Conservation (phyloP, 2,888 invertebrate genomes). For the Papilio elwesi region DNA sequence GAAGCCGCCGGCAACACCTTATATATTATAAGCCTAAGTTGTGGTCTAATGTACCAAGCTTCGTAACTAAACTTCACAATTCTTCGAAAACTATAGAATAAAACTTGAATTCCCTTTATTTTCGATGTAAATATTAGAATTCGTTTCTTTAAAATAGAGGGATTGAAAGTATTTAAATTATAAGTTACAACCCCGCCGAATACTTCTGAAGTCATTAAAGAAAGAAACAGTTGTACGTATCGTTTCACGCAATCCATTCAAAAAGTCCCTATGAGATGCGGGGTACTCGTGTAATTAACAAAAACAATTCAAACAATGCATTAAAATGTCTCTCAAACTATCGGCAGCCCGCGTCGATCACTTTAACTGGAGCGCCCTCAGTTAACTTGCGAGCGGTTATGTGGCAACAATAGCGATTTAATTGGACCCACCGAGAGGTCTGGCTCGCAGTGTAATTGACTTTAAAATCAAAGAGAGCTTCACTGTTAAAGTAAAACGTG, state of each 20-base stretch:
- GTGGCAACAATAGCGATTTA: constrained; percentile 55
- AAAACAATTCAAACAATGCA: constrained; percentile 29
- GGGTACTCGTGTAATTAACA: constrained; percentile 22
- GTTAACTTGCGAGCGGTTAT: constrained; percentile 45
- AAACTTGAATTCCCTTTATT: neutral
- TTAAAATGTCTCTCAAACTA: constrained; percentile 29
- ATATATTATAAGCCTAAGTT: too few species aligned
- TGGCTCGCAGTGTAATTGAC: constrained; percentile 56
- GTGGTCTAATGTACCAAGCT: too few species aligned
- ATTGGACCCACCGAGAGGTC: constrained; percentile 54
- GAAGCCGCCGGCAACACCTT: too few species aligned
- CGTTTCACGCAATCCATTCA: neutral
- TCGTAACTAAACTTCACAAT: too few species aligned
- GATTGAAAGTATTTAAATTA: too few species aligned
- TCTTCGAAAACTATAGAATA: neutral
- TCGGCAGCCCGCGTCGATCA: constrained; percentile 32
- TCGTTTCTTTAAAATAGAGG: too few species aligned
- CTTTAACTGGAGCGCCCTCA: constrained; percentile 35
- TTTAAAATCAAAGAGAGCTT: constrained; percentile 56
- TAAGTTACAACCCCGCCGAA: too few species aligned
- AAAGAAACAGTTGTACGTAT: neutral
- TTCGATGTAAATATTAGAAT: too few species aligned
- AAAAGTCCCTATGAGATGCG: neutral
- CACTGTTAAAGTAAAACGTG: constrained; percentile 52
- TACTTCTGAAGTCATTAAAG: too few species aligned